Evolutionary conservation across 2,797 vertebrate species (phyloP).

Genomic region (Capromys pilorides): DNA sequence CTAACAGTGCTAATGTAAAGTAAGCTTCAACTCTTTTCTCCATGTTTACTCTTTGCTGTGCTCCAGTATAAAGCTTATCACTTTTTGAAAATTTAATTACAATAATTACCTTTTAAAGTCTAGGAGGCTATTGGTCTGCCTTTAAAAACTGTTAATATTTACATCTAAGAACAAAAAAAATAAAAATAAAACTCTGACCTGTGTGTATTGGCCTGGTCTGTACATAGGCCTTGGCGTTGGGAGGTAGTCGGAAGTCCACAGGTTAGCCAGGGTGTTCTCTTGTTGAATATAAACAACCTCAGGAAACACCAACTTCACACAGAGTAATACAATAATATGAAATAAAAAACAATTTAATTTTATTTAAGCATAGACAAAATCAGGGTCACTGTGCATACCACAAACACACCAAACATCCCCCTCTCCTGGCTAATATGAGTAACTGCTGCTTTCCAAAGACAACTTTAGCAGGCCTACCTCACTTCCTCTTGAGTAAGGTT

Average conservation of each 20-base stretch:
- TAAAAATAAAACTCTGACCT: background rate
- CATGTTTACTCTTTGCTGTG: background rate
- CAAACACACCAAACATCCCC: slow-evolving; percentile 6
- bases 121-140: background rate
- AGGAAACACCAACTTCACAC: background rate
- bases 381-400: background rate
- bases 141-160: slow-evolving; percentile 24
- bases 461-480: background rate
- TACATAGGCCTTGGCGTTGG: background rate
- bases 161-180: slow-evolving; percentile 18
- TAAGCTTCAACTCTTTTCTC: slow-evolving; percentile 14
- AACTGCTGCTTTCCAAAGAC: background rate
- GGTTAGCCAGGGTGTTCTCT: background rate
- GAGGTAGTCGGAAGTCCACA: background rate
- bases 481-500: background rate
- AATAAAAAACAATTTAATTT: slow-evolving; percentile 14
- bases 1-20: slow-evolving; percentile 17
- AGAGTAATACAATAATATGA: background rate
- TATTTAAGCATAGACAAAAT: slow-evolving; percentile 30
- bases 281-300: background rate
- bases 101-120: slow-evolving; percentile 38
- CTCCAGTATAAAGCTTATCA: background rate
- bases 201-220: background rate
- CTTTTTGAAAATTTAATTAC: slow-evolving; percentile 64
- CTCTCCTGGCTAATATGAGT: background rate